These are phyloP conservation scores for Dione juno DNA, from an alignment of 2,888 invertebrate genomes.

Conservation along the genomic window DNA sequence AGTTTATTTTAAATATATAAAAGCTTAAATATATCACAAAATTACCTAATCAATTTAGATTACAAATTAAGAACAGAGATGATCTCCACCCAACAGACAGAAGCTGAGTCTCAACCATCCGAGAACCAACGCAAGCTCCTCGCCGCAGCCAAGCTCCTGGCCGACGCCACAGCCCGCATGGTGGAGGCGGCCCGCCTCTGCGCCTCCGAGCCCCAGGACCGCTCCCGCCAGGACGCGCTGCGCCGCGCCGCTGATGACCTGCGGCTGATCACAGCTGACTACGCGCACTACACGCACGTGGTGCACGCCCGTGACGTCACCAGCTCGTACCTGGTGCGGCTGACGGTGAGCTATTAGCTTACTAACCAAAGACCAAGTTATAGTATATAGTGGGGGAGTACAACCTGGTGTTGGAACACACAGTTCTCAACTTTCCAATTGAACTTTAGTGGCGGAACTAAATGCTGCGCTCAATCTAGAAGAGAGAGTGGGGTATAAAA, in stretches of 20 bases:
- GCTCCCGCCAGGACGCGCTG: constrained; percentile 91
- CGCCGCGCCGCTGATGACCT: constrained; percentile 96
- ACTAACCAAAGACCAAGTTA: no score
- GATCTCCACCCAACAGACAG: constrained; percentile 84
- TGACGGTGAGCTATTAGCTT: not conserved
- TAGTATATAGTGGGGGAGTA: no score
- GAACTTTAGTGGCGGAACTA: no score
- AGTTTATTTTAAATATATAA: no score
- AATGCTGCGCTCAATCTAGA: no score
- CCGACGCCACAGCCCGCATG: constrained; percentile 98
- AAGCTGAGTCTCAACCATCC: constrained; percentile 94
- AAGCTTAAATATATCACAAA: no score
- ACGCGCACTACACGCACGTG: constrained; percentile 91
- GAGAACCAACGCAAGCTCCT: constrained; percentile 95
- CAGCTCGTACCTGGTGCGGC: not conserved
- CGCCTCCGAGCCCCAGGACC: constrained; percentile 92
- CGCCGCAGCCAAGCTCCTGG: constrained; percentile 96
- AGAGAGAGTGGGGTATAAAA: no score
- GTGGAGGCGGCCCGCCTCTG: constrained; percentile 98
- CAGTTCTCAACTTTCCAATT: no score
- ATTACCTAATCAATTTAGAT: not conserved
- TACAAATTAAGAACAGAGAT: not conserved
- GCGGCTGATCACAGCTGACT: constrained; percentile 94
- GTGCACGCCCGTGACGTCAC: constrained; percentile 70
- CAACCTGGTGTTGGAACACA: no score